A percentile compares a stretch with the other conserved stretches of the same genome.
Evolutionary conservation across 2,888 invertebrate species (phyloP).

Genomic region (Cloeon dipterum): DNA sequence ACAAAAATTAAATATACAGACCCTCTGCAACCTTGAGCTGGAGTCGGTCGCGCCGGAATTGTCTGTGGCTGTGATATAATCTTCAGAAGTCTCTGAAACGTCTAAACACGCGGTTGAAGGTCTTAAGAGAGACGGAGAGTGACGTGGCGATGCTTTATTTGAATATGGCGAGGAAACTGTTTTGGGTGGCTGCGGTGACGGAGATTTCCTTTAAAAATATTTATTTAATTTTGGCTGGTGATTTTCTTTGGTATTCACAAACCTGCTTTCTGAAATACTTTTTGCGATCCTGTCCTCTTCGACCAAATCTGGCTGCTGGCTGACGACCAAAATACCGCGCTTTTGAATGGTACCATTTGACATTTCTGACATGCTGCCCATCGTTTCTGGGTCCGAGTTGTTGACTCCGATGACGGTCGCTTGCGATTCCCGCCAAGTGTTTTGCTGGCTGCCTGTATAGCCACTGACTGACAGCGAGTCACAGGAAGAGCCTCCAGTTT

Average conservation of each 20-base stretch:
- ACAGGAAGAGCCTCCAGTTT: background rate
- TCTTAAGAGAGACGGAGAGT: background rate
- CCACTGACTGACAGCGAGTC: background rate
- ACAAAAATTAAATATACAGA: background rate
- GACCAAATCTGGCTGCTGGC: conserved; percentile 56
- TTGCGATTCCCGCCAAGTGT: background rate
- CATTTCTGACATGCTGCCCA: background rate
- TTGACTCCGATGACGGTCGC: background rate
- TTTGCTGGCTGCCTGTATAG: background rate
- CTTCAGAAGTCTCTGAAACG: conserved; percentile 74
- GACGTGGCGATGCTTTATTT: background rate
- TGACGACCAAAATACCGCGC: conserved; percentile 46
- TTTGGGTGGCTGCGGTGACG: background rate
- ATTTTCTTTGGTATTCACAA: too few relatives aligned
- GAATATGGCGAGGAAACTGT: background rate
- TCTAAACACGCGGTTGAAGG: conserved; percentile 21
- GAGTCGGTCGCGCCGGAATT: conserved; percentile 10
- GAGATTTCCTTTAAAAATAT: background rate
- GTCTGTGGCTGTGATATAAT: conserved; percentile 69
- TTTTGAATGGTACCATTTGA: conserved; percentile 37
- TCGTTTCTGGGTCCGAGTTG: background rate
- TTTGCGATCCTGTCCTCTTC: too few relatives aligned
- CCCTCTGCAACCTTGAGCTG: background rate
- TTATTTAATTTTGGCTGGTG: too few relatives aligned
- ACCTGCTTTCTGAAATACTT: too few relatives aligned